Conservation (phyloP, 2,113 vertebrate species). For the Nyctereutes procyonoides region DNA sequence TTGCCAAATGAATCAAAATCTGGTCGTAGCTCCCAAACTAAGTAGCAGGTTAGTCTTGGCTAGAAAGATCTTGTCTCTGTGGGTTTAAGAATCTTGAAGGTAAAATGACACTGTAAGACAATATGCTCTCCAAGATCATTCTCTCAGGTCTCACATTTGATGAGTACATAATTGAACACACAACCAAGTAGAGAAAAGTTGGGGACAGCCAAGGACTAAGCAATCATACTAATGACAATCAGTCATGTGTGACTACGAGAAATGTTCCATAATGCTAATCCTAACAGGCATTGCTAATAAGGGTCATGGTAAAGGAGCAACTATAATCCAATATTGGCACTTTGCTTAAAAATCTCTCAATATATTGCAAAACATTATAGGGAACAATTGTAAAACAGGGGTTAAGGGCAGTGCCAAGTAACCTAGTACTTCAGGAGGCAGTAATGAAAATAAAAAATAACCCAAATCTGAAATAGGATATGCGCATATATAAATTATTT, state of each 20-base stretch:
- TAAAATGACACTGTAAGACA: not conserved
- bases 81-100: not conserved
- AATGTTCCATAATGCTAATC: not conserved
- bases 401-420: not conserved
- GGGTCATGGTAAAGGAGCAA: not conserved
- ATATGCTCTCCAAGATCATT: not conserved
- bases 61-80: not conserved
- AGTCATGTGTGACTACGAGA: not conserved
- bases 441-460: not conserved
- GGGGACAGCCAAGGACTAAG: not conserved
- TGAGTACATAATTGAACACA: not conserved
- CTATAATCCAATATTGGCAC: not conserved
- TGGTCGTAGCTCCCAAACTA: not conserved
- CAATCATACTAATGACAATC: not conserved
- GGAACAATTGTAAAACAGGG: not conserved
- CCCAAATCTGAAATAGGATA: not conserved
- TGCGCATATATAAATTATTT: not conserved
- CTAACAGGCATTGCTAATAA: not conserved
- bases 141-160: not conserved
- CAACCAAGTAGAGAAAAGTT: not conserved
- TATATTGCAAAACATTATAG: not conserved
- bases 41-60: not conserved
- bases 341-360: not conserved
- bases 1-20: constrained; percentile 40
- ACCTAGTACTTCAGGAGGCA: not conserved